A percentile compares a stretch with the other conserved stretches of the same genome.
phyloP scores from a whole-genome alignment of 2,797 vertebrate genomes.

The Xiphorhynchus erythropygius region DNA sequence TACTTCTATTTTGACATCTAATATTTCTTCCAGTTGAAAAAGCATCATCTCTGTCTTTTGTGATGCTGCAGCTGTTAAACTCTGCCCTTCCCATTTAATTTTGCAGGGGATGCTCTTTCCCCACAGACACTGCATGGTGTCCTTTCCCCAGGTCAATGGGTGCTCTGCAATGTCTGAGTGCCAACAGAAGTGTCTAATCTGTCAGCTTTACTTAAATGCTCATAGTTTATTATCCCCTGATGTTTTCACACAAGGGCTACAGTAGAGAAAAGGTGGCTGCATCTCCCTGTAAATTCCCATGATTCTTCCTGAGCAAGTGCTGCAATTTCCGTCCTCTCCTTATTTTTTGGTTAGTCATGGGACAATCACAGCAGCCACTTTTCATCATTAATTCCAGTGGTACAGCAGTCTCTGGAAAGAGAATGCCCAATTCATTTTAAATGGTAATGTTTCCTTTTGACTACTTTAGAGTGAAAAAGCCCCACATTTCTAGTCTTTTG shows the following conservation, averaged over 20 bases:
- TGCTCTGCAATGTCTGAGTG: background rate
- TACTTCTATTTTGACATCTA: background rate
- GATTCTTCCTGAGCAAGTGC: background rate
- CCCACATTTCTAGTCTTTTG: background rate
- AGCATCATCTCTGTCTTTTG: background rate
- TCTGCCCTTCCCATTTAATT: background rate
- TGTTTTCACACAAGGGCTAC: background rate
- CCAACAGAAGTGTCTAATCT: background rate
- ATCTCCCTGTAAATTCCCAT: background rate
- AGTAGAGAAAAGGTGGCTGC: background rate
- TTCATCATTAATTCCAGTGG: background rate
- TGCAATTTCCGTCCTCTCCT: background rate
- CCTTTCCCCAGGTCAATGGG: background rate
- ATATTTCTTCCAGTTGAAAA: background rate
- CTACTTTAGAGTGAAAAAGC: background rate
- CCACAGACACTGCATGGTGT: fast-evolving
- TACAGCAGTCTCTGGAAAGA: background rate
- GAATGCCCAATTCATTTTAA: background rate
- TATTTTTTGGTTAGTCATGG: background rate
- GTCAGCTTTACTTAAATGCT: background rate
- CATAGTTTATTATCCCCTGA: background rate
- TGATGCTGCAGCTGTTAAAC: background rate
- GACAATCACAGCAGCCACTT: background rate
- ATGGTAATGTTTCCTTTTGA: background rate
- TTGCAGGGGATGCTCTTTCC: background rate